Conservation (phyloP, 2,888 invertebrate genomes). For the Tenthredo livida region DNA sequence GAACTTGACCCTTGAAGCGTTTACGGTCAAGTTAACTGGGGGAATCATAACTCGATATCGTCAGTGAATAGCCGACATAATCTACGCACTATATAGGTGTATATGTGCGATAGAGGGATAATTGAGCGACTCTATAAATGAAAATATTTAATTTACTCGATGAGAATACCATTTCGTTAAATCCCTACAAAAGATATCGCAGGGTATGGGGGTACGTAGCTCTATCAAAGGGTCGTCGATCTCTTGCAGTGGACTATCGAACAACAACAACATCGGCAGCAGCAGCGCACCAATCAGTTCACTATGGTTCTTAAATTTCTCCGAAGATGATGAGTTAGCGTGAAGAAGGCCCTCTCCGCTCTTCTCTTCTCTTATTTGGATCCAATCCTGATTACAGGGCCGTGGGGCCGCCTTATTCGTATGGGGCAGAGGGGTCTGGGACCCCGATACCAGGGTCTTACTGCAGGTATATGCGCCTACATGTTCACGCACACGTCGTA, state of each 20-base stretch:
- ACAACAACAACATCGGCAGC: constrained; percentile 1
- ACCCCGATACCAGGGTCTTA: not conserved
- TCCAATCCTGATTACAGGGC: constrained; percentile 47
- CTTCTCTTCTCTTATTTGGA: constrained; percentile 34
- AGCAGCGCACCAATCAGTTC: constrained; percentile 8
- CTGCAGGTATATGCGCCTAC: not conserved
- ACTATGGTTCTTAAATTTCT: constrained; percentile 28
- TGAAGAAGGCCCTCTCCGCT: not conserved
- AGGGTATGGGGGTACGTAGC: not conserved
- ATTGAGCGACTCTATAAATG: not conserved
- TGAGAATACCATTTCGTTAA: not conserved
- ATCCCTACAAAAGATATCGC: not conserved
- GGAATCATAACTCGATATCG: constrained; percentile 21
- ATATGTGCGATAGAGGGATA: not conserved
- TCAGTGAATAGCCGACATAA: not conserved
- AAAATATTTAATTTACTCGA: not conserved
- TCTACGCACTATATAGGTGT: not conserved
- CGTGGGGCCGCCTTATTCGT: constrained; percentile 38
- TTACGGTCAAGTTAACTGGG: constrained; percentile 24
- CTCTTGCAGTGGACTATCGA: constrained; percentile 30
- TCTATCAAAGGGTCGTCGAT: constrained; percentile 31
- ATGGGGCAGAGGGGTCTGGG: not conserved
- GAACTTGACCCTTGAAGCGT: constrained; percentile 41
- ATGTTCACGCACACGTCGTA: not conserved
- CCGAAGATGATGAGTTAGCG: constrained; percentile 47